These are phyloP conservation scores for Hycleus phaleratus DNA, from an alignment of 1,140 invertebrate genomes.

Conservation along the genomic window DNA sequence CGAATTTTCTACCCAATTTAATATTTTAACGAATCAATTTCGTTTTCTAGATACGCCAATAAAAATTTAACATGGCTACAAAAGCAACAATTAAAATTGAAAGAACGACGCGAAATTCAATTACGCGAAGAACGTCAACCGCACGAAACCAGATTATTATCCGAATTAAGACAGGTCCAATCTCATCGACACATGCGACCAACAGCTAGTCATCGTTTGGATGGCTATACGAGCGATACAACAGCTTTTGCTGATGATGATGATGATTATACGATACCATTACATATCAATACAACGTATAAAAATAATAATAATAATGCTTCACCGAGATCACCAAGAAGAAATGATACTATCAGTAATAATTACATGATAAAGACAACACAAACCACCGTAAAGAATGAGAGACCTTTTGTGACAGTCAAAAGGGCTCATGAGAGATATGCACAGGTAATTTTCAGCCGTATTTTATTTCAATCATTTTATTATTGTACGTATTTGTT, in stretches of 20 bases:
- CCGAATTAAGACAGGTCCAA: slow-evolving; percentile 52
- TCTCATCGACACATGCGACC: slow-evolving; percentile 40
- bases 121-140: slow-evolving; percentile 61
- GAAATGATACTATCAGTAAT: no score
- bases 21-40: not conserved
- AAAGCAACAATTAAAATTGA: slow-evolving; percentile 68
- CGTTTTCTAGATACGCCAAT: slow-evolving; percentile 28
- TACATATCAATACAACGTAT: slow-evolving; percentile 53
- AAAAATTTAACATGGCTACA: slow-evolving; percentile 65
- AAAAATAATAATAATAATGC: slow-evolving; percentile 16
- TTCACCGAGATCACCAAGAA: slow-evolving; percentile 24
- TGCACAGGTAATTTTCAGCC: slow-evolving; percentile 25
- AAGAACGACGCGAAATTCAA: slow-evolving; percentile 57
- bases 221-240: slow-evolving; percentile 70
- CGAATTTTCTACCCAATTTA: not conserved
- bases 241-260: slow-evolving; percentile 66
- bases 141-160: slow-evolving; percentile 55
- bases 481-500: no score
- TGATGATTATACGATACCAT: slow-evolving; percentile 55
- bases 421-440: slow-evolving; percentile 55
- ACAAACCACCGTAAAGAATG: slow-evolving; percentile 30
- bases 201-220: slow-evolving; percentile 45
- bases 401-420: slow-evolving; percentile 56
- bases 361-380: slow-evolving; percentile 5
- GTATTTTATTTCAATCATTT: no score